Evolutionary conservation across 2,113 vertebrate species (phyloP).

Genomic region (Siphamia tubifer): DNA sequence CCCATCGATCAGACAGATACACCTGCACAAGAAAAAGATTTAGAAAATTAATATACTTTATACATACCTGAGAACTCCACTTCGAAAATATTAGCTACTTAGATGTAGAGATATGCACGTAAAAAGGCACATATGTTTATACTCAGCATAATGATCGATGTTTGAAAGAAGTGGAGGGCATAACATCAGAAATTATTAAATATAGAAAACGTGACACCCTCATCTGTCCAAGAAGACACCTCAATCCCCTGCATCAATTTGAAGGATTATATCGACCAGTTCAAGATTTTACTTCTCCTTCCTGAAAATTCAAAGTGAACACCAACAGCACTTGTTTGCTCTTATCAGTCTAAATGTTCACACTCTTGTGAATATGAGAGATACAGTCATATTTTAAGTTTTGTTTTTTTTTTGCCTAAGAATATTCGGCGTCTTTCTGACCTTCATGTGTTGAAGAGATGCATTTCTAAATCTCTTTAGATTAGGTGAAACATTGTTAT

Average conservation of each 20-base stretch:
- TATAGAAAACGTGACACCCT: not conserved
- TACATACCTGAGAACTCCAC: too few relatives aligned
- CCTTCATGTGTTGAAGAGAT: constrained; percentile 21
- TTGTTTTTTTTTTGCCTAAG: not conserved
- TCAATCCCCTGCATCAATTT: not conserved
- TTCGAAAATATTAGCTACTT: too few relatives aligned
- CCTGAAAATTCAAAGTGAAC: not conserved
- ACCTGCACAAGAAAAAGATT: too few relatives aligned
- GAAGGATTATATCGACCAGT: not conserved
- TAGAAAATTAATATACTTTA: too few relatives aligned
- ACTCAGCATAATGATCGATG: not conserved
- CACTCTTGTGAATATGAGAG: not conserved
- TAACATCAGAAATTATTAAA: not conserved
- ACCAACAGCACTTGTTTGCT: not conserved
- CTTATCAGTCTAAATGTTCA: not conserved
- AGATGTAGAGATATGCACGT: too few relatives aligned
- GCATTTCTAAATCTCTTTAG: constrained; percentile 26
- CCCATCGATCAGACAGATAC: too few relatives aligned
- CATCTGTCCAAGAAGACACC: not conserved
- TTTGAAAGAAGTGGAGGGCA: not conserved
- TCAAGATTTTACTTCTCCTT: not conserved
- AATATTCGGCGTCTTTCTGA: constrained; percentile 24
- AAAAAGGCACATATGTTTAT: not conserved
- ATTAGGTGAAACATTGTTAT: not conserved
- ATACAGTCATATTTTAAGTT: not conserved